Conservation (phyloP, 2,888 invertebrate species). For the Chouioia cunea region DNA sequence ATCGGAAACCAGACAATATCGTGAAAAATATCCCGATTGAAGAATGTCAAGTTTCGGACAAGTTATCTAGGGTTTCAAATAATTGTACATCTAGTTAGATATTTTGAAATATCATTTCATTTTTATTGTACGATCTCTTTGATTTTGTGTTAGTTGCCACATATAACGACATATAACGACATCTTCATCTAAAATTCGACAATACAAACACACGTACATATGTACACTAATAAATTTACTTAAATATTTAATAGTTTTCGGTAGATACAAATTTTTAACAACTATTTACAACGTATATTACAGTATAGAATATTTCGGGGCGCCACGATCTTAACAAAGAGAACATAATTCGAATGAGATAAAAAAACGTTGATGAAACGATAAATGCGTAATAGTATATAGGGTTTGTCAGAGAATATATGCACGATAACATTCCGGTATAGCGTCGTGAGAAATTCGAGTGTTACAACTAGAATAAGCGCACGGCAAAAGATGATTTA, state of each 20-base stretch:
- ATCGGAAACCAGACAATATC: too few relatives aligned
- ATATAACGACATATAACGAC: conserved; percentile 47
- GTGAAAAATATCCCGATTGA: too few relatives aligned
- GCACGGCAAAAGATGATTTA: background rate
- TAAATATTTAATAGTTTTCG: conserved; percentile 51
- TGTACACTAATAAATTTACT: conserved; percentile 59
- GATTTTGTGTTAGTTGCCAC: conserved; percentile 40
- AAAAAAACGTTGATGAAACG: conserved; percentile 20
- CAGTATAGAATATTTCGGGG: conserved; percentile 31
- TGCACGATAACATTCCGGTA: conserved; percentile 1
- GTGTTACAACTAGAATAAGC: conserved; percentile 8
- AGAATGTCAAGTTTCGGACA: too few relatives aligned
- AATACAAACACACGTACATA: conserved; percentile 56
- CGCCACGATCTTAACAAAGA: conserved; percentile 19
- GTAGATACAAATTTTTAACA: conserved; percentile 49
- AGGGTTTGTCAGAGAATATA: conserved; percentile 8
- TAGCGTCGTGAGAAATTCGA: conserved; percentile 12
- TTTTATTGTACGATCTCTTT: conserved; percentile 44
- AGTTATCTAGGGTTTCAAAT: too few relatives aligned
- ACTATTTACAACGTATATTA: conserved; percentile 58
- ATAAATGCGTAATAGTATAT: conserved; percentile 17
- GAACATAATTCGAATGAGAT: background rate
- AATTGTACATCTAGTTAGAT: background rate
- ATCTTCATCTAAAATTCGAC: conserved; percentile 56
- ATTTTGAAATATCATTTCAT: conserved; percentile 17